phyloP scores from a whole-genome alignment of 1,140 invertebrate genomes.

The Trachelipus rathkii region DNA sequence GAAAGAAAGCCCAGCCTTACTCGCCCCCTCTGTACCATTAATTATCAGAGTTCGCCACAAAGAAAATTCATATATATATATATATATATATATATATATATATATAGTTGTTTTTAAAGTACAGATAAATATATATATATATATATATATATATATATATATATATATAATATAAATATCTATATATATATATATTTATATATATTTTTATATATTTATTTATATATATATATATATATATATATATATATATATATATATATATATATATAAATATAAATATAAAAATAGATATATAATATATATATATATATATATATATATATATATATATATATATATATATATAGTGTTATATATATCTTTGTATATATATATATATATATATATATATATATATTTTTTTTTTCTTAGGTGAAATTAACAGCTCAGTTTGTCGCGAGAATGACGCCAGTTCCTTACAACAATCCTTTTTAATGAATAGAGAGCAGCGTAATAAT shows the following conservation, averaged over 20 bases:
- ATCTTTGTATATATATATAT: conserved; percentile 14
- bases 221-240: conserved; percentile 34
- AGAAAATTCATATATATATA: too few relatives aligned
- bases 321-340: not conserved
- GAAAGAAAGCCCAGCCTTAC: too few relatives aligned
- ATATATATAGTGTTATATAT: too few relatives aligned
- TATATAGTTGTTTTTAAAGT: too few relatives aligned
- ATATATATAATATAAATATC: too few relatives aligned
- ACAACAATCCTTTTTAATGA: conserved; percentile 91
- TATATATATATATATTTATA: too few relatives aligned
- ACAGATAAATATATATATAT: too few relatives aligned
- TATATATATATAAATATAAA: not conserved
- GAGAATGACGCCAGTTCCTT: conserved; percentile 92
- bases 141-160: too few relatives aligned
- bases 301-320: not conserved
- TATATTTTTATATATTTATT: not conserved
- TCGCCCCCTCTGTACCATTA: too few relatives aligned
- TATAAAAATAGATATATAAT: not conserved
- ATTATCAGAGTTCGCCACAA: too few relatives aligned
- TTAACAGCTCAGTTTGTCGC: conserved; percentile 98
- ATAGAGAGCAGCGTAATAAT: conserved; percentile 94
- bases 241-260: conserved; percentile 26
- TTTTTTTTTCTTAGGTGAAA: conserved; percentile 70
- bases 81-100: too few relatives aligned
- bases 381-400: conserved; percentile 37